These are phyloP conservation scores for Zaprionus lachaisei DNA, from an alignment of 1,140 invertebrate species.

Conservation along the genomic window DNA sequence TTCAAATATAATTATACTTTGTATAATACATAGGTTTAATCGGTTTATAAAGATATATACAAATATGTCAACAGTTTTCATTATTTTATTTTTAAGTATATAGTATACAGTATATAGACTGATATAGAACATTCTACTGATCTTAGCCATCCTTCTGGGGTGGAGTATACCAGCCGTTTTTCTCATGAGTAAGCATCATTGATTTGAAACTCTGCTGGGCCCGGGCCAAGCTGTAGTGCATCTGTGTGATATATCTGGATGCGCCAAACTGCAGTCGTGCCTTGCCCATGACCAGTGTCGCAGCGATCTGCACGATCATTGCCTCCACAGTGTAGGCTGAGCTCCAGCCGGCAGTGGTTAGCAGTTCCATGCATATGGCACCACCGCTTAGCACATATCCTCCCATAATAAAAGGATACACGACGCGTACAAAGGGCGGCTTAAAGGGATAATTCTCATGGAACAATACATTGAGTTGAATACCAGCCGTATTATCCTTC, in stretches of 20 bases:
- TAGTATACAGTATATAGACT: too few species aligned
- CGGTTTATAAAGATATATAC: too few species aligned
- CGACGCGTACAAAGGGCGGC: conserved; percentile 98
- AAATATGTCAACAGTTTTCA: too few species aligned
- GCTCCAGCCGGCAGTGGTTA: conserved; percentile 99
- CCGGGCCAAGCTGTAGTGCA: conserved; percentile 97
- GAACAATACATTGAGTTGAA: conserved; percentile 98
- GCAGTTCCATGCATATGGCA: conserved; percentile 99
- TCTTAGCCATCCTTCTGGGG: conserved; percentile 94
- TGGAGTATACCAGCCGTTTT: conserved; percentile 96
- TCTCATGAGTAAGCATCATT: conserved; percentile 99
- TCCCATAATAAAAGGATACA: conserved; percentile 90
- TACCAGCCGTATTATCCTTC: conserved; percentile 98
- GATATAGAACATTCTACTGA: too few species aligned
- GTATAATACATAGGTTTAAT: too few species aligned
- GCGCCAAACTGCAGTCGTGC: conserved; percentile 98
- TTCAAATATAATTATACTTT: neutral
- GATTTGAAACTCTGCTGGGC: conserved; percentile 99
- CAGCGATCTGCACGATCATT: conserved; percentile 99
- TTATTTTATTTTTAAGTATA: too few species aligned
- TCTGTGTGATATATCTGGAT: conserved; percentile 88
- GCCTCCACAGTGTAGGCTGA: conserved; percentile 99
- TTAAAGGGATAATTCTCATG: conserved; percentile 99
- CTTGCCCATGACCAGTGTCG: conserved; percentile 99
- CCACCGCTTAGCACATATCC: conserved; percentile 94